These are phyloP conservation scores for Pipistrellus nathusii DNA, from an alignment of 2,797 vertebrate genomes.

Conservation along the genomic window DNA sequence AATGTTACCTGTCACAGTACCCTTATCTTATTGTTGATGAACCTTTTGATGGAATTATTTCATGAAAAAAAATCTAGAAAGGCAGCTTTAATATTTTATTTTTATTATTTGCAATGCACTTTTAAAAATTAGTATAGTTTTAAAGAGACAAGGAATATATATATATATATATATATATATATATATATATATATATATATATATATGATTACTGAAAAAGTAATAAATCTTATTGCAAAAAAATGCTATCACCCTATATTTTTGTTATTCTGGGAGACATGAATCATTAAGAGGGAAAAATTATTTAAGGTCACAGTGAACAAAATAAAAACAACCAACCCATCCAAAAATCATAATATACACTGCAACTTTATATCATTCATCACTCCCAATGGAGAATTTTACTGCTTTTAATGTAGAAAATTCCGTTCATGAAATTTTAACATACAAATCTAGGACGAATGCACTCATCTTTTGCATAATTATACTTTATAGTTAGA, in stretches of 20 bases:
- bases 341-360: slow-evolving; percentile 52
- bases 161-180: neutral
- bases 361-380: slow-evolving; percentile 31
- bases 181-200: neutral
- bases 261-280: slow-evolving; percentile 12
- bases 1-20: slow-evolving; percentile 19
- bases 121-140: neutral
- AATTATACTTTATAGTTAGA: slow-evolving; percentile 48
- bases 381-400: slow-evolving; percentile 22
- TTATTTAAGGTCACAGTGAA: slow-evolving; percentile 8
- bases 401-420: slow-evolving; percentile 19
- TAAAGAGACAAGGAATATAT: slow-evolving; percentile 16
- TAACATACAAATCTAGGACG: slow-evolving; percentile 39
- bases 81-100: slow-evolving; percentile 38
- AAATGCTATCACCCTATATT: neutral
- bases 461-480: slow-evolving; percentile 58
- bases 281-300: slow-evolving; percentile 36
- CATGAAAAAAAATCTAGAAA: slow-evolving; percentile 20
- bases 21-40: slow-evolving; percentile 47
- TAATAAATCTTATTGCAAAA: slow-evolving; percentile 38
- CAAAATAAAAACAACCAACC: slow-evolving; percentile 42
- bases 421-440: slow-evolving; percentile 39
- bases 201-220: slow-evolving; percentile 21
- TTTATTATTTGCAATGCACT: slow-evolving; percentile 27
- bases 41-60: slow-evolving; percentile 47